Evolutionary conservation across 2,113 vertebrate species (phyloP), one percentile per base, ranked within the genome.

Genomic region (Boleophthalmus pectinirostris): DNA sequence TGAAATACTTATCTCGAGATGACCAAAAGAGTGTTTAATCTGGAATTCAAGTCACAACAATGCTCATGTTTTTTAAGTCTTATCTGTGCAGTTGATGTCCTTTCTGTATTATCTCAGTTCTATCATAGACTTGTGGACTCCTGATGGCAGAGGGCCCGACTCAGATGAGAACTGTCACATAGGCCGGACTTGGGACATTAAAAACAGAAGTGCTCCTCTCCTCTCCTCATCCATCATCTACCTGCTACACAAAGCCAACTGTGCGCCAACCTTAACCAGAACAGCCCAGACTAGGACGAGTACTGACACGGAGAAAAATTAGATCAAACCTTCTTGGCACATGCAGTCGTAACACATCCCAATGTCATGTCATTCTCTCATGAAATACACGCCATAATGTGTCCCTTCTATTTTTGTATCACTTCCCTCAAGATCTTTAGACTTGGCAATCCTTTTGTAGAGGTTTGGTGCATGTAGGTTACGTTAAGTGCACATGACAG

Each of bases 291-390:
- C 80, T 77, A 86, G 85, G 87, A 92, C 88, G 77, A 75, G 74
- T 57, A 57, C 78, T 90, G 92, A 92, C 91, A 91, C 79, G 49
- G 80, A 92, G 89, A 92, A 91, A 92, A 92, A 93, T 92, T 80
- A 91, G 89, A 81, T 82, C 82, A 84, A 80, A 69, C 71, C 70
- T 81, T 66, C 29, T 13, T 21, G 18, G 25, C 74, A 78, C 54
- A 78, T 82, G 83, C 77, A 81, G 81, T 82, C 66, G 56, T 71
- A 87, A 83, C 56, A 63, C 68, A 73, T 68, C 72, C 82, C 88
- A 84, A 86, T 82, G 91, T 90, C 90, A 85, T 82, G 91, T 90
- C 90, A 89, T 71, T 29, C 70, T 67, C 72, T 75, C 54, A 20
- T 70, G n/a, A 33, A 73, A 75, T 77, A 57, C 75, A 73, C 71